A percentile compares a stretch with the other conserved stretches of the same genome.
Evolutionary conservation across 2,888 invertebrate genomes (phyloP).

Genomic region (Sphaerophoria taeniata): DNA sequence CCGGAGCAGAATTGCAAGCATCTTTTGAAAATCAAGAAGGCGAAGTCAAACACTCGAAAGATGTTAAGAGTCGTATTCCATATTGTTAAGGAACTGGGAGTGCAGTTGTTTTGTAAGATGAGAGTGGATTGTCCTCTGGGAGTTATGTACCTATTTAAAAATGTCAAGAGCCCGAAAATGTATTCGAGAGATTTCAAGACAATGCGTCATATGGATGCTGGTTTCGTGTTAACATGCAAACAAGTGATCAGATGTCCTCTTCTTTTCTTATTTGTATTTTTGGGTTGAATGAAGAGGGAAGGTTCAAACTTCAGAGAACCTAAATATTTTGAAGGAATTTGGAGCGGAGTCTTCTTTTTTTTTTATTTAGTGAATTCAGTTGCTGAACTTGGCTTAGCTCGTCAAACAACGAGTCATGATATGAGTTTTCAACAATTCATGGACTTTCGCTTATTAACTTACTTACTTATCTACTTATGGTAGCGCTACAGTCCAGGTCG

Average conservation of each 20-base stretch:
- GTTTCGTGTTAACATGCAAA: constrained; percentile 21
- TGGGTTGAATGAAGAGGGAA: background rate
- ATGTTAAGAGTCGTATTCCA: constrained; percentile 27
- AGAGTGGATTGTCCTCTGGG: constrained; percentile 13
- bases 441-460: too few relatives aligned
- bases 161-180: constrained; percentile 52
- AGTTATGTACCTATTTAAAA: constrained; percentile 34
- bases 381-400: too few relatives aligned
- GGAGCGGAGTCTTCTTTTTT: too few relatives aligned
- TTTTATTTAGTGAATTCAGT: too few relatives aligned
- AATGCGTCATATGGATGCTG: constrained; percentile 8
- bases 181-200: background rate
- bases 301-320: constrained; percentile 25
- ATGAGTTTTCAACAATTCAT: too few relatives aligned
- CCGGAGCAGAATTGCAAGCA: constrained; percentile 28
- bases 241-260: background rate
- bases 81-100: constrained; percentile 4
- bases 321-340: too few relatives aligned
- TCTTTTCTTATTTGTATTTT: constrained; percentile 11
- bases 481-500: too few relatives aligned
- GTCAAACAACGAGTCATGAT: too few relatives aligned
- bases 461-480: too few relatives aligned
- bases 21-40: constrained; percentile 7
- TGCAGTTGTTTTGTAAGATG: background rate
- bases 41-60: constrained; percentile 53